Conservation (phyloP, 92 coral and sea anemone genomes). For the Epizoanthus rinbou region DNA sequence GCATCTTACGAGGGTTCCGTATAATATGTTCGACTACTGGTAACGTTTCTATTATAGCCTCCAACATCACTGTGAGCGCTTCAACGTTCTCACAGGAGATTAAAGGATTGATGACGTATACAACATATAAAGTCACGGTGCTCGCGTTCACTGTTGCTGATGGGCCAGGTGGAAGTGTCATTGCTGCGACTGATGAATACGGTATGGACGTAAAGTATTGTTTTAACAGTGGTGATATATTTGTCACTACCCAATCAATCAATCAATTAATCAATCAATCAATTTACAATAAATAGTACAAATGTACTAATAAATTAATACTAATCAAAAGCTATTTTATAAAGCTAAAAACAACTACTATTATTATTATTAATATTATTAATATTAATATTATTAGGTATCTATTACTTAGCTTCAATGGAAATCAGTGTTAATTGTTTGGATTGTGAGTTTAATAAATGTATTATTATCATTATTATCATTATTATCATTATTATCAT, state of each 20-base stretch:
- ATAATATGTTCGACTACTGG: background rate
- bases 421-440: too few relatives aligned
- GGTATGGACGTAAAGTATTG: background rate
- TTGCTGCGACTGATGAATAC: background rate
- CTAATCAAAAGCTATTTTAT: too few relatives aligned
- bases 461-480: too few relatives aligned
- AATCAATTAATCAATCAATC: too few relatives aligned
- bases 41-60: background rate
- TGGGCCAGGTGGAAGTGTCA: background rate
- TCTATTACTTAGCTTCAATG: too few relatives aligned
- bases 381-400: too few relatives aligned
- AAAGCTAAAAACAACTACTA: too few relatives aligned
- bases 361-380: too few relatives aligned
- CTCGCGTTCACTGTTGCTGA: constrained; percentile 5
- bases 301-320: too few relatives aligned
- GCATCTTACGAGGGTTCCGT: constrained; percentile 9
- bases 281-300: too few relatives aligned
- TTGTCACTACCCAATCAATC: background rate
- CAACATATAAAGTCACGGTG: constrained; percentile 6
- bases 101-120: constrained; percentile 4
- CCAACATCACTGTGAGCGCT: background rate
- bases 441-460: too few relatives aligned
- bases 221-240: background rate
- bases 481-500: too few relatives aligned
- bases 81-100: background rate